Evolutionary conservation across 2,888 invertebrate species (phyloP), one percentile per base, ranked within the genome.

Genomic region (Ectemnius continuus): DNA sequence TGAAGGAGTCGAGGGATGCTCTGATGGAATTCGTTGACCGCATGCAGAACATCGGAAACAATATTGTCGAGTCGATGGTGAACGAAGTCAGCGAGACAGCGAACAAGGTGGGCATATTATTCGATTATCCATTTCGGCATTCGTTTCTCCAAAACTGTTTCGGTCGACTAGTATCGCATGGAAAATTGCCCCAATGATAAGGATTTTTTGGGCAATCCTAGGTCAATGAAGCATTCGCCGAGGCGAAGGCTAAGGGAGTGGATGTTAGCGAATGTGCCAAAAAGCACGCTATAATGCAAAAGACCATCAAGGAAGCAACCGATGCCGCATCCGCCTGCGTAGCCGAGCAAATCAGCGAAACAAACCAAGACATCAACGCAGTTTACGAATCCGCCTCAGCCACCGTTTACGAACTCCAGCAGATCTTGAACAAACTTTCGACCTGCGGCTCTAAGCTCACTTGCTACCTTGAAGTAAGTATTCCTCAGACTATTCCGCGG

Each of bases 241-340:
- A 61, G 57, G 36, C 60, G 18, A 56, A 14, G 8, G 61, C 46
- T n/a, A 2, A 8, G 2, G 78, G 70, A 2, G 20, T 58, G 18
- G 73, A 82, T 20, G 56, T 80, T 0, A 36, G 60, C 3, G 77
- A 82, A 52, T 86, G 86, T 61, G 74, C 64, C 1, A 5, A 16
- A 0, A 70, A 81, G 60, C 36, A 59, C 0, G 26, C 67, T 0
- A 48, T 74, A n/a, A 26, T 85, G 4, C 67, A 69, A 2, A 2
- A 46, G 3, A 48, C 71, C 5, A 70, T 45, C 0, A 0, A 59
- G 1, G 14, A n/a, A 0, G 52, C 78, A 13, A 52, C 52, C 13
- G 52, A 16, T 16, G 14, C 52, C n/a, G 2, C 20, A 5, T 14
- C 6, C 14, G 13, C 16, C n/a, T 74, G 70, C 60, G 20, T 74